Base-by-base conservation (phyloP, 2,113 vertebrate species). In the Daboia siamensis region DNA sequence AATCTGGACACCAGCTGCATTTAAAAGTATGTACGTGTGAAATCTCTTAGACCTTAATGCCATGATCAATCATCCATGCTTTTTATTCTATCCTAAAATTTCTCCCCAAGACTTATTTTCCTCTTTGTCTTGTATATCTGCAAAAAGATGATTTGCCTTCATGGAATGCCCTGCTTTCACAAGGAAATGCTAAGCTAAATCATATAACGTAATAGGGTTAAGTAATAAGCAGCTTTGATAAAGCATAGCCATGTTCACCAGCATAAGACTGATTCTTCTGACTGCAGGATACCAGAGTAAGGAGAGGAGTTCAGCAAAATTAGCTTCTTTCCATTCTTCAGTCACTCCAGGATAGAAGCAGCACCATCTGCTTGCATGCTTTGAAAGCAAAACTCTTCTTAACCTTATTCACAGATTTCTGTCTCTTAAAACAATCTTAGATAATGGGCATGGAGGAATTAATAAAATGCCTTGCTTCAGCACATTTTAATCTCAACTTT, bases 191-290 rank as follows among this genome's bases (percentile, higher is more conserved):
- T 48, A 88, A 80, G 91, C 48, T 52, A 69, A 88, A 9, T 59
- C 52, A 52, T 44, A 23, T 86, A 89, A 89, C 10, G 11, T 55
- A 56, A 13, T 46, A 61, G 74, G 69, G 55, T 86, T 85, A 93
- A 91, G 84, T 80, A 20, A 4, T 91, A 93, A 91, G 74, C 39
- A 21, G 59, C 85, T 93, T 91, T 90, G 48, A 46, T 55, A 52
- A 86, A 86, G n/a, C 8, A 5, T 52, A 91, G 24, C 92, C 29
- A 69, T 87, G 57, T 64, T 29, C 57, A 46, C 33, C 92, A 92
- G 24, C 86, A 54, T 13, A 39, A 64, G 54, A 88, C 44, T 88
- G 86, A 56, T 24, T 84, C 55, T 59, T 93, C 55, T 55, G 12
- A 48, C 6, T 17, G 48, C 29, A 90, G 26, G 46, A 86, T 59